A percentile compares a stretch with the other conserved stretches of the same genome.
Conservation (phyloP, 2,113 vertebrate species). For the Noctilio leporinus region DNA sequence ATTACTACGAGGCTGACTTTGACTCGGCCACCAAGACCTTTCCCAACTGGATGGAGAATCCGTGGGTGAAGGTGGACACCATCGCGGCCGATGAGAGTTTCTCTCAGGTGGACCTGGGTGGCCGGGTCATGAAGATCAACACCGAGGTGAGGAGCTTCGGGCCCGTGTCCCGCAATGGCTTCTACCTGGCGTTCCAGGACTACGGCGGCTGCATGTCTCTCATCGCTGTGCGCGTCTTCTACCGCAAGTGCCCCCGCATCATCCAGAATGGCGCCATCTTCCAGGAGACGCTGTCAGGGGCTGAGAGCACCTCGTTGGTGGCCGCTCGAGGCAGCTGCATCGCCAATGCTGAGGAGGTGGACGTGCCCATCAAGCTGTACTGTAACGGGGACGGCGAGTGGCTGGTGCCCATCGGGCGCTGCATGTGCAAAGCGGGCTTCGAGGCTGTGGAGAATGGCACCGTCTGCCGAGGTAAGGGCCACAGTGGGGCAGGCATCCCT, state of each 20-base stretch:
- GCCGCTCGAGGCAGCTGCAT: slow-evolving; percentile 92
- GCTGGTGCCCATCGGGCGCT: slow-evolving; percentile 96
- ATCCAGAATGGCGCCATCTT: slow-evolving; percentile 92
- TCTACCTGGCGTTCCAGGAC: slow-evolving; percentile 98
- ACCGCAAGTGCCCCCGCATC: slow-evolving; percentile 90
- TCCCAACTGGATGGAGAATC: slow-evolving; percentile 97
- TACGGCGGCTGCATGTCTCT: slow-evolving; percentile 97
- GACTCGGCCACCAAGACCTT: slow-evolving; percentile 88
- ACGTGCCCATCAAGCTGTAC: slow-evolving; percentile 96
- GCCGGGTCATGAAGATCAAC: slow-evolving; percentile 97
- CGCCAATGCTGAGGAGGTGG: slow-evolving; percentile 93
- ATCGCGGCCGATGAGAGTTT: slow-evolving; percentile 97
- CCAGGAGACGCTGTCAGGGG: slow-evolving; percentile 94
- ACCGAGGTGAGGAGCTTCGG: slow-evolving; percentile 95
- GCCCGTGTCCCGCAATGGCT: slow-evolving; percentile 90
- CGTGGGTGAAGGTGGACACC: slow-evolving; percentile 96
- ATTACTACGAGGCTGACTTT: slow-evolving; percentile 91
- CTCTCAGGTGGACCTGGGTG: slow-evolving; percentile 94
- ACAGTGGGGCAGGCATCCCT: fast-evolving
- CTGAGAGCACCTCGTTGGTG: slow-evolving; percentile 94
- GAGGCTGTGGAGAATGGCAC: slow-evolving; percentile 91
- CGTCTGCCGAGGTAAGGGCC: slow-evolving; percentile 87
- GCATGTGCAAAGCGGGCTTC: slow-evolving; percentile 91
- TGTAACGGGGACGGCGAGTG: slow-evolving; percentile 96
- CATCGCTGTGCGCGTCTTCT: slow-evolving; percentile 93